Conservation (phyloP, 1,140 invertebrate species). For the Danaus melanippus region DNA sequence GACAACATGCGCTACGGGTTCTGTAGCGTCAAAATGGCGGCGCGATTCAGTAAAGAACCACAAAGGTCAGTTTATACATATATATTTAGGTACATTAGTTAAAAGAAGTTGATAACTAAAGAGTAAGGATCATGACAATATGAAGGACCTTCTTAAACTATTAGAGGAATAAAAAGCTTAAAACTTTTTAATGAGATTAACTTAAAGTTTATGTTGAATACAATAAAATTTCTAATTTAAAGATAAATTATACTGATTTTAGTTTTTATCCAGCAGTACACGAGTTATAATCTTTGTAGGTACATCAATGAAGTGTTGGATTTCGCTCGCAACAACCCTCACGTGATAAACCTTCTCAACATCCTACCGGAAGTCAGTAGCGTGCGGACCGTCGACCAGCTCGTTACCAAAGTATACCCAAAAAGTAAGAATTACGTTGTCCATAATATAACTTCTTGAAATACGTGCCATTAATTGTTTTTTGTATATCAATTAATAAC, state of each 20-base stretch:
- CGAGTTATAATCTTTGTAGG: conserved; percentile 34
- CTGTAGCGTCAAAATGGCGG: conserved; percentile 70
- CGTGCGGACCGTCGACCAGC: conserved; percentile 50
- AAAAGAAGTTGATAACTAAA: too few species aligned
- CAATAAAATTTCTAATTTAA: too few species aligned
- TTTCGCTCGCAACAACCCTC: conserved; percentile 71
- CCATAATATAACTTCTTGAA: background rate
- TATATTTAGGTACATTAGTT: background rate
- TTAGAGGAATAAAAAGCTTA: too few species aligned
- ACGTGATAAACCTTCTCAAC: conserved; percentile 75
- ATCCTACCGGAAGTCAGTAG: conserved; percentile 69
- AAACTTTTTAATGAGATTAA: too few species aligned
- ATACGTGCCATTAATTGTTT: background rate
- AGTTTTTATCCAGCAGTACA: too few species aligned
- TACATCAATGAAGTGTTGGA: conserved; percentile 72
- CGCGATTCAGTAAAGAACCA: conserved; percentile 74
- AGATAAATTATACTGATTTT: too few species aligned
- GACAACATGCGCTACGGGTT: conserved; percentile 74
- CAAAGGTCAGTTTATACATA: conserved; percentile 65
- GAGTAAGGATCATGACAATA: too few species aligned
- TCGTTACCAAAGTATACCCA: conserved; percentile 33
- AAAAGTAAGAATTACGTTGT: conserved; percentile 36
- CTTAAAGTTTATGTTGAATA: too few species aligned
- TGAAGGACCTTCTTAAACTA: too few species aligned
- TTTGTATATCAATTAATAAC: too few species aligned